Conservation (phyloP, 2,113 vertebrate genomes). For the Neomonachus schauinslandi region DNA sequence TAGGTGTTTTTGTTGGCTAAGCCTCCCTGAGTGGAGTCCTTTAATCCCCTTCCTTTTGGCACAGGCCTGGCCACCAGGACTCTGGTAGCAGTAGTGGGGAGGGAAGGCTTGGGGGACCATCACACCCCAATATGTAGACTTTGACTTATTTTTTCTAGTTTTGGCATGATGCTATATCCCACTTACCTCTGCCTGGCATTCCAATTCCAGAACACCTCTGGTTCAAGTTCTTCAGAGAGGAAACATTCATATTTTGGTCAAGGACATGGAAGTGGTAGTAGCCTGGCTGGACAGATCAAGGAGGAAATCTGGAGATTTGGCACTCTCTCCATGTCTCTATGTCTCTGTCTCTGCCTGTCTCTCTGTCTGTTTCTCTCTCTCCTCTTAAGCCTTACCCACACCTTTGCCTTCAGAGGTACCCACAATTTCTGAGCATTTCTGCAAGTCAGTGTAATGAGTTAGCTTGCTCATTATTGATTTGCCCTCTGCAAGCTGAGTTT, state of each 20-base stretch:
- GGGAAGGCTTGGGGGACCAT: fast-evolving
- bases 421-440: not conserved
- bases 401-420: not conserved
- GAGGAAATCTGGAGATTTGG: not conserved
- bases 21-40: not conserved
- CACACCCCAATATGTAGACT: not conserved
- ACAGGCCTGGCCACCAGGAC: fast-evolving
- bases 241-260: not conserved
- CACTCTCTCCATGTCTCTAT: not conserved
- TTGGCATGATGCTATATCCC: not conserved
- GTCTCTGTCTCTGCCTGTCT: not conserved
- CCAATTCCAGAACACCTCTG: not conserved
- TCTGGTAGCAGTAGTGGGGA: not conserved
- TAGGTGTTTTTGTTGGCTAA: not conserved
- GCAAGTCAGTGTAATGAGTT: not conserved
- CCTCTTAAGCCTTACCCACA: not conserved
- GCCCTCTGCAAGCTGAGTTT: not conserved
- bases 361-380: not conserved
- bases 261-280: not conserved
- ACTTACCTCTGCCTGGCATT: not conserved
- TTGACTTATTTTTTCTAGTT: not conserved
- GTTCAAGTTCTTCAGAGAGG: not conserved
- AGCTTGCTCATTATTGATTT: not conserved
- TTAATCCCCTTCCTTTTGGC: not conserved
- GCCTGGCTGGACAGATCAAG: not conserved